Evolutionary conservation across 2,113 vertebrate species (phyloP).

Genomic region (Etheostoma cragini): DNA sequence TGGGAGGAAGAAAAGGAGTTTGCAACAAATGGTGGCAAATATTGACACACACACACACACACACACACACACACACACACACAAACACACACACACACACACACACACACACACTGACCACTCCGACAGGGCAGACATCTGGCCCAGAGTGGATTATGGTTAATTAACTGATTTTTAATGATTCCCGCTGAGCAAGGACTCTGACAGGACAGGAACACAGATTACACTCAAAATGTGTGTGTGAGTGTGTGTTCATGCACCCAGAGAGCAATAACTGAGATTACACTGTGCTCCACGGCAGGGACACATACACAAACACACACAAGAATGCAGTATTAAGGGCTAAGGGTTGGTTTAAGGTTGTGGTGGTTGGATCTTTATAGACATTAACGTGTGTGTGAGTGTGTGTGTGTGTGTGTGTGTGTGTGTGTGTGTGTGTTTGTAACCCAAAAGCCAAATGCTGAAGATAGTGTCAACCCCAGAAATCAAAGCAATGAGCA

Average conservation of each 20-base stretch:
- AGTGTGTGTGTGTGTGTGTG: not conserved
- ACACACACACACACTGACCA: slow-evolving; percentile 22
- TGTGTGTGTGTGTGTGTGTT: not conserved
- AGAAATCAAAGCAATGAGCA: not conserved
- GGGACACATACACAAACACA: not conserved
- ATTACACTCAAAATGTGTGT: slow-evolving; percentile 30
- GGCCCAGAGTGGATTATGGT: slow-evolving; percentile 71
- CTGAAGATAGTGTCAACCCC: not conserved
- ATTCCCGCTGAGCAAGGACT: slow-evolving; percentile 47
- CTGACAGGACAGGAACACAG: slow-evolving; percentile 33
- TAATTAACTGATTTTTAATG: slow-evolving; percentile 75
- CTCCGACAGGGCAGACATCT: slow-evolving; percentile 69
- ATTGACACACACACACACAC: not conserved
- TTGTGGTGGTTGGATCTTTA: too few species aligned
- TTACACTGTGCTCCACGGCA: slow-evolving; percentile 28
- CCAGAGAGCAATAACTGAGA: slow-evolving; percentile 30
- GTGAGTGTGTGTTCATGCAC: slow-evolving; percentile 15
- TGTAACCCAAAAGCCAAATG: not conserved
- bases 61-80: slow-evolving; percentile 4
- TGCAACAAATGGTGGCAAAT: not conserved
- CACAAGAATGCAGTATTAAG: too few species aligned
- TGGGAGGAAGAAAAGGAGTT: not conserved
- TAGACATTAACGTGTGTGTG: not conserved
- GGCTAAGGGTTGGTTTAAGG: too few species aligned
- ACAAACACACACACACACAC: not conserved